Base-by-base conservation (phyloP, 2,113 vertebrate genomes). In the crab-eating macaque (Macaca fascicularis) region DNA sequence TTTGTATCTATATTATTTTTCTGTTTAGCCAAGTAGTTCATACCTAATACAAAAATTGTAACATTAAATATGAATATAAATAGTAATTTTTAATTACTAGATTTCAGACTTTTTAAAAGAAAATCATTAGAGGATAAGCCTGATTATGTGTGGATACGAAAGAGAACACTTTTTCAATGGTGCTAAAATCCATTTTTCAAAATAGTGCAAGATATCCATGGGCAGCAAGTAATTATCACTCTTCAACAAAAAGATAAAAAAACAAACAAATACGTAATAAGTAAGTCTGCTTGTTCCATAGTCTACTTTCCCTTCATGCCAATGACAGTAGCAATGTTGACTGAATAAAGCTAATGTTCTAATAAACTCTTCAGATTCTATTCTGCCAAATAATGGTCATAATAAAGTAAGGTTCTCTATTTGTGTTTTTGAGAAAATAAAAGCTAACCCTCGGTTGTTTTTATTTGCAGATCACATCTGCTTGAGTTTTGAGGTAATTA, bases 131-230 rank as follows among this genome's bases (percentile, higher is more conserved):
- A 69, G 67, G 30, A 59, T 72, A 86, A 79, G 9, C 16, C 23
- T 27, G 50, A 84, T 45, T 81, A 61, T 45, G 16, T 80, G 84
- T 90, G 40, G 38, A 25, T 52, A 19, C 45, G 59, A 25, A 88
- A 93, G 45, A 80, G 55, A 90, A 16, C 89, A 64, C 19, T 96
- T 95, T 84, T 87, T 64, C 55, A 88, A 43, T 25, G 20, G 23
- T 69, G 12, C n/a, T 64, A 78, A 93, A 93, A 88, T 38, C 20
- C 70, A 5, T 83, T 94, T 94, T 94, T 79, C 52, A 82, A 88
- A 96, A 84, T 14, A 94, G 23, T 25, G 50, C 30, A 81, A 87
- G 93, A 90, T 38, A 19, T 67, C 48, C 43, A 22, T 25, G n/a
- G 72, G 13, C 64, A 79, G 64, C 59, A 81, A 86, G 74, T 35